Evolutionary conservation across 2,888 invertebrate species (phyloP).

Genomic region (Lutraria lutraria): DNA sequence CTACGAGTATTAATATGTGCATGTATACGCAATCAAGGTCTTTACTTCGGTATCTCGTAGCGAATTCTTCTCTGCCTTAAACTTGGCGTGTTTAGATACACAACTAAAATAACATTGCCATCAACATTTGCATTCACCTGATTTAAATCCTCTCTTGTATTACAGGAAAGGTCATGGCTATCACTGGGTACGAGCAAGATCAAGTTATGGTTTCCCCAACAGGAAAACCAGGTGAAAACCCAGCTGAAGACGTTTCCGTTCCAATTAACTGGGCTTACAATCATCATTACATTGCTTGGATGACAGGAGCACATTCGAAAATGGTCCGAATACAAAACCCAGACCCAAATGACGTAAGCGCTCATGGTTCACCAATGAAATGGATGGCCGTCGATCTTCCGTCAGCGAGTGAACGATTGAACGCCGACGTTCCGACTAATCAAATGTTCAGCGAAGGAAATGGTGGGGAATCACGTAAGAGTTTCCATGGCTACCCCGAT

Average conservation of each 20-base stretch:
- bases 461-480: constrained; percentile 67
- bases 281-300: constrained; percentile 70
- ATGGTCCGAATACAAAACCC: constrained; percentile 59
- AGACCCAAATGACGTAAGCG: constrained; percentile 66
- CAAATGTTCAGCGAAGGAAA: constrained; percentile 70
- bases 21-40: no score
- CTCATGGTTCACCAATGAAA: constrained; percentile 64
- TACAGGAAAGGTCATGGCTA: constrained; percentile 67
- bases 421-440: constrained; percentile 56
- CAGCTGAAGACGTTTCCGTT: constrained; percentile 64
- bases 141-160: not conserved
- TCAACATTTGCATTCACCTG: not conserved
- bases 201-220: constrained; percentile 68
- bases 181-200: constrained; percentile 67
- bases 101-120: no score
- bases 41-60: no score
- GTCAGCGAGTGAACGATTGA: constrained; percentile 40
- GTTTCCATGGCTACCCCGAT: constrained; percentile 65
- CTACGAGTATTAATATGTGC: no score
- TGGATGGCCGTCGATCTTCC: constrained; percentile 61
- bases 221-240: constrained; percentile 64
- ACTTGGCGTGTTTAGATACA: no score
- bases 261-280: constrained; percentile 71
- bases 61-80: no score
- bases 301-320: constrained; percentile 64